These are phyloP conservation scores for Hedychridium roseum DNA, from an alignment of 2,888 invertebrate species.

Conservation along the genomic window DNA sequence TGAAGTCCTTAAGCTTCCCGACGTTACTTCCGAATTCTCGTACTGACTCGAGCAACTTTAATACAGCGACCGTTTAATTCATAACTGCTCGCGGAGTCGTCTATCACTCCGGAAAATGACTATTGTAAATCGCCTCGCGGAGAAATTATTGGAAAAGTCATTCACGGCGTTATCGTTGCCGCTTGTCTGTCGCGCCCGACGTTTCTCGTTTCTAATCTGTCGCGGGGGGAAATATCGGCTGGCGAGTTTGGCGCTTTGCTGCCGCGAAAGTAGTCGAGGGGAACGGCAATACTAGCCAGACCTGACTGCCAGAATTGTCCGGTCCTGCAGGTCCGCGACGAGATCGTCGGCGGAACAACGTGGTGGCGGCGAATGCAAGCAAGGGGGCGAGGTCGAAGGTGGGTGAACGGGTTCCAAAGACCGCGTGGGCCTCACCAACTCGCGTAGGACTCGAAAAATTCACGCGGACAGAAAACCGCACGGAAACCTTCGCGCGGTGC, in stretches of 20 bases:
- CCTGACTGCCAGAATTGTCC: slow-evolving; percentile 32
- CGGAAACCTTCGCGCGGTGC: too few relatives aligned
- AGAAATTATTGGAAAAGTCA: too few relatives aligned
- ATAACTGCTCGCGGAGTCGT: background rate
- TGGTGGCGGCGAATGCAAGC: slow-evolving; percentile 42
- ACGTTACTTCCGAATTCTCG: too few relatives aligned
- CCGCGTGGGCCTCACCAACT: slow-evolving; percentile 52
- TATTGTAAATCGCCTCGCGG: background rate
- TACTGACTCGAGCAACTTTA: too few relatives aligned
- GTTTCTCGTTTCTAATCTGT: too few relatives aligned
- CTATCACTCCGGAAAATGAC: background rate
- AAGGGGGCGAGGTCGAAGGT: slow-evolving; percentile 60
- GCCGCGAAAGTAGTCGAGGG: background rate
- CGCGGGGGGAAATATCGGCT: too few relatives aligned
- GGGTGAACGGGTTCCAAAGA: slow-evolving; percentile 56
- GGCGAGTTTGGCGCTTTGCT: too few relatives aligned
- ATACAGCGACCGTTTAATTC: too few relatives aligned
- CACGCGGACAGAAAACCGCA: too few relatives aligned
- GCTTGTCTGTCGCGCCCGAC: too few relatives aligned
- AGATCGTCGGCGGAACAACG: slow-evolving; percentile 24
- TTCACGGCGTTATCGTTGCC: too few relatives aligned
- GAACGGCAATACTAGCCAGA: slow-evolving; percentile 8
- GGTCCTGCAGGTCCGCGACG: slow-evolving; percentile 9
- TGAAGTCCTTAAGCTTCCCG: too few relatives aligned
- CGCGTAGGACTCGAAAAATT: slow-evolving; percentile 36